Percentiles rank a stretch among this genome's conserved stretches.
These are phyloP conservation scores for Cosmorhoe ocellata DNA, from an alignment of 2,888 invertebrate species.

Conservation along the genomic window DNA sequence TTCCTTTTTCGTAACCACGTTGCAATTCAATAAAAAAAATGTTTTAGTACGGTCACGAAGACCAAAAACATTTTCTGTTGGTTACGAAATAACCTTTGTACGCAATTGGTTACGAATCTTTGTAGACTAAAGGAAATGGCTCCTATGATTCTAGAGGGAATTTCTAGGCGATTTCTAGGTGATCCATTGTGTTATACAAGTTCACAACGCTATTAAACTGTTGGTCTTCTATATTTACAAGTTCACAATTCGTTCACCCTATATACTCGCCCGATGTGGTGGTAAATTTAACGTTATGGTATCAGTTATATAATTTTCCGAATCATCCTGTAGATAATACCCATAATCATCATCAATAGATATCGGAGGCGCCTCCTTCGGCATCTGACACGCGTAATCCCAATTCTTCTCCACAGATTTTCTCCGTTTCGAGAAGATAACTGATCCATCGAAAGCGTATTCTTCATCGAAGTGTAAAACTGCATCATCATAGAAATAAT, in stretches of 20 bases:
- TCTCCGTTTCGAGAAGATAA: conserved; percentile 74
- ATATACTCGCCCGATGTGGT: conserved; percentile 76
- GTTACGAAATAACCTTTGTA: no score
- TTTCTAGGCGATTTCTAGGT: no score
- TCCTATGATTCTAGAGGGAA: no score
- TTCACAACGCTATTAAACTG: no score
- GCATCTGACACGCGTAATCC: conserved; percentile 63
- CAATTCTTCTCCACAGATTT: conserved; percentile 70
- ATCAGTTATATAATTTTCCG: conserved; percentile 52
- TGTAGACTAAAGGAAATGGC: no score
- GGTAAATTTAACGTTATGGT: conserved; percentile 74
- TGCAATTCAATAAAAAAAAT: no score
- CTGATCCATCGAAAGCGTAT: conserved; percentile 76
- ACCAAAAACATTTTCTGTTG: no score
- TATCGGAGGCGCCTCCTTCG: conserved; percentile 58
- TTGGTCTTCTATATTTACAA: no score
- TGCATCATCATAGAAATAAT: conserved; percentile 78
- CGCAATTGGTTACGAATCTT: no score
- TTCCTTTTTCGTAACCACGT: no score
- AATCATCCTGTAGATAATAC: conserved; percentile 74
- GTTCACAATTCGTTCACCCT: conserved; percentile 35
- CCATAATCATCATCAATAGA: conserved; percentile 76
- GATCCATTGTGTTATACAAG: no score
- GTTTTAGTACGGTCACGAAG: no score
- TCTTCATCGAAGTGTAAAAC: conserved; percentile 76